Percentiles rank a stretch among this genome's conserved stretches.
Conservation (phyloP, 1,140 invertebrate species). For the Atta colombica region DNA sequence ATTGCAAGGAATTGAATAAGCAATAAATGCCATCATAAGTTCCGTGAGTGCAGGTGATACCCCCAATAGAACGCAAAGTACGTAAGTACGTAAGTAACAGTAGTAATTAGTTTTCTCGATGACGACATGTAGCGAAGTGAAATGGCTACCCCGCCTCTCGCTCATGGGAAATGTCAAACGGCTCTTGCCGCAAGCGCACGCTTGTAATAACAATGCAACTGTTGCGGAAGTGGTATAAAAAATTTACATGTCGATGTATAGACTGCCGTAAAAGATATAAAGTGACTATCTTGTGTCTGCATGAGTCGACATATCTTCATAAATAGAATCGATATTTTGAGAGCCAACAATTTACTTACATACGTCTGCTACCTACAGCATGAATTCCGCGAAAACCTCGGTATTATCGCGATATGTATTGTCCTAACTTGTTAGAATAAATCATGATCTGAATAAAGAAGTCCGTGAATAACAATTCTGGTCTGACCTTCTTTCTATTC, state of each 20-base stretch:
- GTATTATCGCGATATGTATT: neutral
- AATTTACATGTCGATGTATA: constrained; percentile 6
- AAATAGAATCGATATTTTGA: constrained; percentile 18
- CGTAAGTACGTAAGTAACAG: neutral
- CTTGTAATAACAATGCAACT: neutral
- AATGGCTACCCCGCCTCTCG: neutral
- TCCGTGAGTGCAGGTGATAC: neutral
- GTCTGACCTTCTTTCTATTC: neutral
- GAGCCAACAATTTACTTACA: constrained; percentile 31
- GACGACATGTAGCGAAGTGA: neutral
- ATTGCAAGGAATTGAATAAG: constrained; percentile 3
- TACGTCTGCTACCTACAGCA: neutral
- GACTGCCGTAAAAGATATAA: neutral
- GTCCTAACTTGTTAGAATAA: neutral
- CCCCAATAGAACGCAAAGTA: neutral
- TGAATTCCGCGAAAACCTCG: neutral
- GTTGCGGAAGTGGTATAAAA: constrained; percentile 7
- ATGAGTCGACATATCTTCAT: neutral
- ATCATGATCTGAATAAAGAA: neutral
- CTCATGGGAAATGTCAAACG: constrained; percentile 31
- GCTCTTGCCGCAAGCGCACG: neutral
- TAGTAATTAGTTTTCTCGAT: neutral
- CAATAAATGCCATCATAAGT: neutral
- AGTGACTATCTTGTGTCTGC: neutral
- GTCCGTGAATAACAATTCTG: neutral